These are phyloP conservation scores for Hemitrygon akajei DNA, from an alignment of 2,797 vertebrate genomes.

Conservation along the genomic window DNA sequence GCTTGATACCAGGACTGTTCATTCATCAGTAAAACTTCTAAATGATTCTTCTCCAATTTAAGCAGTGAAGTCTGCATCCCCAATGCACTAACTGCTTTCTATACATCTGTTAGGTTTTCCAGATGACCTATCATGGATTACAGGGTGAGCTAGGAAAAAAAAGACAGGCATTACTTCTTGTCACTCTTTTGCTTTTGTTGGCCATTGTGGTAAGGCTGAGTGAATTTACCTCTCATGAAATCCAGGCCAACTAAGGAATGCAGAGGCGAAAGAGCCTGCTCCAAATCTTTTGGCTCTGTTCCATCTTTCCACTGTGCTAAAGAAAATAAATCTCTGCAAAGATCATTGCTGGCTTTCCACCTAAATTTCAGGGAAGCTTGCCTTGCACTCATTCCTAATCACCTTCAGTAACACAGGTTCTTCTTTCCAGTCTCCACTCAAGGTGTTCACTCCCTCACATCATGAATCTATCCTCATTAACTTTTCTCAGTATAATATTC, in stretches of 20 bases:
- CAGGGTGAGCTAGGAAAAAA: neutral
- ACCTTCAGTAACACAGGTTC: neutral
- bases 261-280: neutral
- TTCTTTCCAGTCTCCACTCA: neutral
- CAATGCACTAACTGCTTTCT: neutral
- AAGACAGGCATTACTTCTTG: constrained; percentile 23
- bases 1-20: too few species aligned
- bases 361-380: neutral
- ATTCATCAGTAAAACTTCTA: neutral
- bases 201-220: neutral
- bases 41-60: neutral
- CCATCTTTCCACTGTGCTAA: constrained; percentile 36
- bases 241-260: constrained; percentile 13
- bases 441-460: neutral
- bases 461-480: neutral
- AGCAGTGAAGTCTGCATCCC: too few species aligned
- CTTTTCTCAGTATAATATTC: neutral
- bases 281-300: neutral
- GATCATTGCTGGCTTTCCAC: neutral
- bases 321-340: constrained; percentile 34
- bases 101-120: neutral
- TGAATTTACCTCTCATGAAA: constrained; percentile 28
- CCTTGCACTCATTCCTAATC: neutral
- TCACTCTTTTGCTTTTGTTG: constrained; percentile 33
- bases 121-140: too few species aligned